Evolutionary conservation across 92 coral and sea anemone species (phyloP).

Genomic region (Palythoa grandiflora): DNA sequence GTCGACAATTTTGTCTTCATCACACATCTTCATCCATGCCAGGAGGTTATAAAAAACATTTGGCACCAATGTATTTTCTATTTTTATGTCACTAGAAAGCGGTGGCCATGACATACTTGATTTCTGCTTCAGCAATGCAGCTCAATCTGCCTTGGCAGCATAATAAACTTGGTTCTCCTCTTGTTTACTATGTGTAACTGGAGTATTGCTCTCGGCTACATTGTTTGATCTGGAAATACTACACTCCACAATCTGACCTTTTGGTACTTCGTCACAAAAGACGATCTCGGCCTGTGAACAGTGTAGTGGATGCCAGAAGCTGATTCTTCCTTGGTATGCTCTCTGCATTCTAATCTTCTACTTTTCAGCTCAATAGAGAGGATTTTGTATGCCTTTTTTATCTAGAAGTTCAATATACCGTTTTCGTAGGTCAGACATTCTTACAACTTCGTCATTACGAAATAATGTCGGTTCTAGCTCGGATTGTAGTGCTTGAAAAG

Average conservation of each 20-base stretch:
- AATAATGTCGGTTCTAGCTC: conserved; percentile 58
- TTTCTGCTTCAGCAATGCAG: conserved; percentile 54
- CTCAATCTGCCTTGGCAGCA: conserved; percentile 64
- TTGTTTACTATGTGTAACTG: not conserved
- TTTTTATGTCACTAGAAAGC: conserved; percentile 38
- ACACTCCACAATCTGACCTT: conserved; percentile 58
- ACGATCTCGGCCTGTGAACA: conserved; percentile 61
- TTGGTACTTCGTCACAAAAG: conserved; percentile 60
- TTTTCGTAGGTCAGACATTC: conserved; percentile 53
- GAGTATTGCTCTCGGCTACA: conserved; percentile 30
- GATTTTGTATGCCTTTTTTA: conserved; percentile 54
- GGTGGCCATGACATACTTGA: conserved; percentile 65
- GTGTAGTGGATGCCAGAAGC: conserved; percentile 67
- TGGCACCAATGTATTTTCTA: conserved; percentile 42
- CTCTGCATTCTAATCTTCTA: conserved; percentile 63
- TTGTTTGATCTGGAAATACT: conserved; percentile 42
- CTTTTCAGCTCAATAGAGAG: conserved; percentile 70
- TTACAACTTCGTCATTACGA: conserved; percentile 48
- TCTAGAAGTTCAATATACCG: conserved; percentile 38
- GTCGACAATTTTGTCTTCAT: conserved; percentile 16
- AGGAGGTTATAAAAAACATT: conserved; percentile 41
- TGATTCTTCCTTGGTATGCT: conserved; percentile 62
- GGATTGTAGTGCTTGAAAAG: conserved; percentile 52
- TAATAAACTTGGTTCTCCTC: conserved; percentile 30
- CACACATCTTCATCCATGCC: conserved; percentile 21